phyloP scores from a whole-genome alignment of 2,888 invertebrate species.

The Euplagia quadripunctaria region DNA sequence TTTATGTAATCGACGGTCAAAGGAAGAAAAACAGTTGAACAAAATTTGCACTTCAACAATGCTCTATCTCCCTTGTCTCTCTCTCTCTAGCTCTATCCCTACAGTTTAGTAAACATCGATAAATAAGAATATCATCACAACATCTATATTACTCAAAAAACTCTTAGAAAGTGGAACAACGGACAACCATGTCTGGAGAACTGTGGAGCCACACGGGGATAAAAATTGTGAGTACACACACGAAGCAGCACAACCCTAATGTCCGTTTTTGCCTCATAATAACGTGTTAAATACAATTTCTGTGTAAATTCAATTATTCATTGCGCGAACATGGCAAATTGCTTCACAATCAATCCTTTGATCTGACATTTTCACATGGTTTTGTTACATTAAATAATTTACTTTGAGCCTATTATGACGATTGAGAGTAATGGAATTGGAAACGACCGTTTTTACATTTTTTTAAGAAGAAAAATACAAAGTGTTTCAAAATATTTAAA shows the following conservation, averaged over 20 bases:
- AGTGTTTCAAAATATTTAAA: not conserved
- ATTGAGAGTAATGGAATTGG: conserved; percentile 26
- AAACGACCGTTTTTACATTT: not conserved
- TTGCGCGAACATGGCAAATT: conserved; percentile 70
- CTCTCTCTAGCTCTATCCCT: no score
- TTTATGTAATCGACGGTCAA: no score
- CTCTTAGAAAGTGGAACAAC: not conserved
- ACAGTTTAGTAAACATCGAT: no score
- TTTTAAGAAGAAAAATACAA: not conserved
- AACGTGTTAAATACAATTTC: conserved; percentile 70
- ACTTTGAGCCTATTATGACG: conserved; percentile 39
- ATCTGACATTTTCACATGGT: conserved; percentile 65
- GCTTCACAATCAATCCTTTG: conserved; percentile 58
- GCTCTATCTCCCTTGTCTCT: no score
- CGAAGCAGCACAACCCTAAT: conserved; percentile 43
- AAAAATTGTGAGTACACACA: not conserved
- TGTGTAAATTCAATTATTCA: conserved; percentile 68
- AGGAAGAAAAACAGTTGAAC: no score
- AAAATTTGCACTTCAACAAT: no score
- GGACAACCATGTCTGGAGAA: not conserved
- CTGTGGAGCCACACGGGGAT: not conserved
- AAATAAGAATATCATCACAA: no score
- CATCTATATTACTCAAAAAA: not conserved
- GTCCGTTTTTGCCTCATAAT: conserved; percentile 65
- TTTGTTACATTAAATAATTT: conserved; percentile 49